These are phyloP conservation scores for Bubalus kerabau DNA, from an alignment of 2,113 vertebrate genomes.

Conservation along the genomic window DNA sequence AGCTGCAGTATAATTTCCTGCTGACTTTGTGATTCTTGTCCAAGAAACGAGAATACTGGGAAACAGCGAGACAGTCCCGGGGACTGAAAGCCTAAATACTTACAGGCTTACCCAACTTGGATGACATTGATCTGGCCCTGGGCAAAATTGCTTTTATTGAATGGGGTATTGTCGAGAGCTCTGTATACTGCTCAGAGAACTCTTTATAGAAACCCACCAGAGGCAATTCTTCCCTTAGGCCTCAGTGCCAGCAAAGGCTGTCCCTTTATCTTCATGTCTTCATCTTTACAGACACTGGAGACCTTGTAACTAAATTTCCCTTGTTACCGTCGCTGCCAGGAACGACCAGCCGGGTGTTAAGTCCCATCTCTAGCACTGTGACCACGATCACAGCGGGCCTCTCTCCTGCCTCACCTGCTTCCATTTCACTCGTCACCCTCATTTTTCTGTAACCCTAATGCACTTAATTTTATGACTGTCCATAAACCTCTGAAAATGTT, in stretches of 20 bases:
- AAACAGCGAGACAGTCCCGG: not conserved
- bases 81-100: not conserved
- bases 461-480: not conserved
- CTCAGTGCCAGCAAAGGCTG: not conserved
- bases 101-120: not conserved
- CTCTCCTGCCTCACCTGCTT: not conserved
- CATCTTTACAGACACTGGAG: not conserved
- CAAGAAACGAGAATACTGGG: not conserved
- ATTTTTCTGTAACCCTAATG: not conserved
- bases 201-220: not conserved
- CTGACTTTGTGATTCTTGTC: not conserved
- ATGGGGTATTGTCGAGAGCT: not conserved
- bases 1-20: not conserved
- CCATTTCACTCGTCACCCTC: not conserved
- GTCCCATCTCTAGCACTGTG: not conserved
- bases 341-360: not conserved
- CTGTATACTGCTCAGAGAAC: not conserved
- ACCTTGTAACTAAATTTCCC: not conserved
- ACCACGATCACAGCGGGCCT: rapidly evolving
- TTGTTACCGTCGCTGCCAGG: not conserved
- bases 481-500: too few species aligned
- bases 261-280: not conserved
- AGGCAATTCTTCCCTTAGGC: not conserved
- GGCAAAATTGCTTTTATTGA: not conserved
- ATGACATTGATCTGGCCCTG: not conserved